Evolutionary conservation across 2,888 invertebrate species (phyloP), one percentile per base, ranked within the genome.

Genomic region (Pogonocherus hispidulus): DNA sequence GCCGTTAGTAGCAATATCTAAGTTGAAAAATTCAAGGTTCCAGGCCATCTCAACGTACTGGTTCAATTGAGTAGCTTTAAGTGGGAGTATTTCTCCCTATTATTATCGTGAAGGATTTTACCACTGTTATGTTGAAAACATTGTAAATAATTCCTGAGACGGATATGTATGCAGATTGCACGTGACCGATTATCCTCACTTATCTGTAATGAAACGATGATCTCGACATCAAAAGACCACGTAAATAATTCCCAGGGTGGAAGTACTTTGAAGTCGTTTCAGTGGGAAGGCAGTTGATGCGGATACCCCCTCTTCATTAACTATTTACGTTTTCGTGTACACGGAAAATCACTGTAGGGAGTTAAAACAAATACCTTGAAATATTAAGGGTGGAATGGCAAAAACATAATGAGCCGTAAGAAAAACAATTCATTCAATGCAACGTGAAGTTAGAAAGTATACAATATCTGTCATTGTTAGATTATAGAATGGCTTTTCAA

Each of bases 191-290:
- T 81, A 81, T 68, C 72, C 68, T 71, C 75, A 79, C 79, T 81
- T 79, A 80, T 75, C 76, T 74, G 73, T 79, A 82, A 82, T 81
- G 79, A 78, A 66, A 52, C 74, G 76, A 71, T 67, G 76, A 73
- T 77, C 75, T 71, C 66, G 73, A 82, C 82, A 80, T 83, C 81
- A 83, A 83, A 82, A 80, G 81, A 77, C 70, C 78, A 74, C 76
- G 78, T 82, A 79, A 83, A 83, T 83, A 82, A 83, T 81, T 82
- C 78, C 72, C 69, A 55, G 72, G 67, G 72, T 71, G 76, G 80
- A 78, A 81, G 80, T 80, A 81, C 81, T 81, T 81, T 80, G 80
- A 80, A 77, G 80, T 79, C 72, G 70, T 72, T 78, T 65, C 67
- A n/a, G 60, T 66, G 59, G 32, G 47, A 49, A 47, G 32, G 18